Conservation (phyloP, 2,797 vertebrate species). For the Silurus lanzhouensis region DNA sequence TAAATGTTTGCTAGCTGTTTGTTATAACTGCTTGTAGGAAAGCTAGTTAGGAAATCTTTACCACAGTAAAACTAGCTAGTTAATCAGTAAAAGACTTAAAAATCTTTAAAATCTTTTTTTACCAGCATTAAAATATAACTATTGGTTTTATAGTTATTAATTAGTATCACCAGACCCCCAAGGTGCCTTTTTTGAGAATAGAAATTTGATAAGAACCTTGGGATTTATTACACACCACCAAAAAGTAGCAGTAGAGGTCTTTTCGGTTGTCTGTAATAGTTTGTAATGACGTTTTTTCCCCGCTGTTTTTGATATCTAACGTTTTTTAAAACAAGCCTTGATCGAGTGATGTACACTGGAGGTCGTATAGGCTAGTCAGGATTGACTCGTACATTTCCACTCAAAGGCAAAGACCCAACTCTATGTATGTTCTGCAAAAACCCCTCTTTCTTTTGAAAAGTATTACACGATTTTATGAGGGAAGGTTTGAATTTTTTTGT, state of each 20-base stretch:
- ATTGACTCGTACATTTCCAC: too few relatives aligned
- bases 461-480: too few relatives aligned
- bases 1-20: not conserved
- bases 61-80: not conserved
- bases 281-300: not conserved
- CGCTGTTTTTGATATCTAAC: too few relatives aligned
- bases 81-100: not conserved
- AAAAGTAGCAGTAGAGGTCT: not conserved
- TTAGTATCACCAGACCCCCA: not conserved
- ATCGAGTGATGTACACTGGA: too few relatives aligned
- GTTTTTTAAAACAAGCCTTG: too few relatives aligned
- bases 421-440: too few relatives aligned
- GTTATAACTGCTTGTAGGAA: not conserved
- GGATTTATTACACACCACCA: not conserved
- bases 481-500: too few relatives aligned
- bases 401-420: too few relatives aligned
- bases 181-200: not conserved
- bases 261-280: not conserved
- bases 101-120: not conserved
- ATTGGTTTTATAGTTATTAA: not conserved
- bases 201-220: not conserved
- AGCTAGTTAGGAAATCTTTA: not conserved
- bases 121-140: not conserved
- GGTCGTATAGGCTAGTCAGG: too few relatives aligned
- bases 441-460: too few relatives aligned